phyloP scores from a whole-genome alignment of 2,797 vertebrate species.

The Sebastes oblongus region DNA sequence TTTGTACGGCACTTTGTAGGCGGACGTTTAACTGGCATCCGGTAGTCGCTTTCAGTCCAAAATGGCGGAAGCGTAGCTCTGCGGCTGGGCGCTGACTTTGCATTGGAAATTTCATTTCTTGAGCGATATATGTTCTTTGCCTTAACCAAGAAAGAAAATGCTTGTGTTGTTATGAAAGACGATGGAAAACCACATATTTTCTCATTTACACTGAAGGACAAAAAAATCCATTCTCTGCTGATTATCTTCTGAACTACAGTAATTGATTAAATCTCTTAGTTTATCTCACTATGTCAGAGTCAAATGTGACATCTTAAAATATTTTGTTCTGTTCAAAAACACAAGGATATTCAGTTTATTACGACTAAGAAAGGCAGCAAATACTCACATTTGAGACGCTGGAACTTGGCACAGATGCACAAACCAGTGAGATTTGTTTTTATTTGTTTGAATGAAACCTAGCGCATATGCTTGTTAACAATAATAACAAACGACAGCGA shows the following conservation, averaged over 20 bases:
- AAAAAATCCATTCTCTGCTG: background rate
- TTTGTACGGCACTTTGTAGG: too few relatives aligned
- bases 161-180: background rate
- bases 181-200: background rate
- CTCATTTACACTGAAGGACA: background rate
- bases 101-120: too few relatives aligned
- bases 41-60: too few relatives aligned
- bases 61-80: too few relatives aligned
- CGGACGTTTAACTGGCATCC: too few relatives aligned
- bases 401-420: conserved; percentile 76
- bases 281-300: background rate
- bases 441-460: conserved; percentile 83
- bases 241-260: background rate
- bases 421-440: conserved; percentile 82
- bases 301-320: background rate
- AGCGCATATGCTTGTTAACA: conserved; percentile 77
- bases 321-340: background rate
- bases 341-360: background rate
- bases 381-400: background rate
- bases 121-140: fast-evolving
- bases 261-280: background rate
- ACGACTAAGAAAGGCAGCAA: background rate
- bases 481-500: conserved; percentile 65
- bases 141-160: too few relatives aligned
- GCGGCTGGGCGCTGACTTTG: too few relatives aligned